Evolutionary conservation across 2,113 vertebrate genomes (phyloP), one percentile per base, ranked within the genome.

Genomic region (Pelecanus crispus): DNA sequence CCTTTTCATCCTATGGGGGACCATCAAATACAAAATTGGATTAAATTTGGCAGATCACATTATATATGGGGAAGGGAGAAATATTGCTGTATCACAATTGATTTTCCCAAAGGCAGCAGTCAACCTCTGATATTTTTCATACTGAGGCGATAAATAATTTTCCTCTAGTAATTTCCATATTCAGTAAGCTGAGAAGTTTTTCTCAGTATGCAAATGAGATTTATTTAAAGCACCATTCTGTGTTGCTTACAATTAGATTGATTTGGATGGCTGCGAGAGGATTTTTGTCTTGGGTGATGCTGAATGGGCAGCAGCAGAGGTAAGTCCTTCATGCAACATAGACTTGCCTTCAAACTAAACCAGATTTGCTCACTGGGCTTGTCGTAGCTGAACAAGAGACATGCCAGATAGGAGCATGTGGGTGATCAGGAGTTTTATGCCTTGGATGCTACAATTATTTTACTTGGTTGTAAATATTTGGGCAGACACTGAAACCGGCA

Each of bases 1-100:
- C 97, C 96, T 97, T 95, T 97, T 97, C 92, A 95, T 97, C 86
- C 97, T 95, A 84, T 91, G 72, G 91, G 96, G 96, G 89, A 92
- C 86, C 91, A 96, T 97, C 97, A 97, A 97, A 97, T 62, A 67
- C 92, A 92, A 96, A 95, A 90, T 62, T 96, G 94, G 92, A 97
- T 97, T 97, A 96, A 89, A 95, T 97, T 96, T 96, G 96, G 96
- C 97, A 97, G 96, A 95, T 96, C 91, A 74, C 78, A 95, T 97
- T 97, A 97, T 97, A 88, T 87, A 89, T 81, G 77, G 81, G 74
- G 78, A 97, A 97, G 90, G 91, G 94, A 96, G 96, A 96, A 97
- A 95, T 96, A 97, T 92, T 95, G 88, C 95, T 95, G 89, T 92
- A 96, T 93, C 96, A 97, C 96, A 97, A 97, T 61, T 95, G 97